phyloP scores from a whole-genome alignment of 1,140 invertebrate species.

The Drosophila sproati region DNA sequence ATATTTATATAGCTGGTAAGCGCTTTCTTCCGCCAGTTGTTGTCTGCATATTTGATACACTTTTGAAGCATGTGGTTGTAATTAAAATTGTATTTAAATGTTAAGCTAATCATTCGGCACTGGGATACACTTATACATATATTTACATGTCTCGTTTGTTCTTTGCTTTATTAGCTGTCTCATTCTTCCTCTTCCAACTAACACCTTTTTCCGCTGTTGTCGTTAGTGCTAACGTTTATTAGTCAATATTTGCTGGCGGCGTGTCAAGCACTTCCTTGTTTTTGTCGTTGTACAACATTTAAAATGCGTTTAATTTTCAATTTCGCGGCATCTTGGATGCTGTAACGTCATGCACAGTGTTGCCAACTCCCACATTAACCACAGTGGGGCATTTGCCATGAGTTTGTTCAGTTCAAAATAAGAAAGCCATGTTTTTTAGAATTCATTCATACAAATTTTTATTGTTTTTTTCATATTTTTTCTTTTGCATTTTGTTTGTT shows the following conservation, averaged over 20 bases:
- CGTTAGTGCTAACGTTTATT: slow-evolving; percentile 25
- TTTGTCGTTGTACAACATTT: slow-evolving; percentile 9
- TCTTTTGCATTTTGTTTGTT: slow-evolving; percentile 60
- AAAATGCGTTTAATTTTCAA: not conserved
- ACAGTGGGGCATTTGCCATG: not conserved
- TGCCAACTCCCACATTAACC: slow-evolving; percentile 5
- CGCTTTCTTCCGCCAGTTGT: slow-evolving; percentile 1
- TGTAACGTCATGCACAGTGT: not conserved
- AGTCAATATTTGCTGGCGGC: slow-evolving; percentile 23
- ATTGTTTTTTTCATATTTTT: slow-evolving; percentile 71
- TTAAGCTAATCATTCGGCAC: slow-evolving; percentile 2
- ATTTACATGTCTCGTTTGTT: too few relatives aligned
- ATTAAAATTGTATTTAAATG: slow-evolving; percentile 58
- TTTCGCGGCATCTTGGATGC: not conserved
- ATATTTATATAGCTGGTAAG: not conserved
- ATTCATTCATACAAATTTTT: slow-evolving; percentile 82
- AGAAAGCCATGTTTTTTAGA: slow-evolving; percentile 61
- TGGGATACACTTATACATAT: not conserved
- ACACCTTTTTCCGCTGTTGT: not conserved
- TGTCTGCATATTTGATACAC: slow-evolving; percentile 9
- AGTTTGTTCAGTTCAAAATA: slow-evolving; percentile 28
- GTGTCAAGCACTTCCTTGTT: slow-evolving; percentile 24
- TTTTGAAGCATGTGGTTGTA: slow-evolving; percentile 23
- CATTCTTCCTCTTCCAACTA: not conserved
- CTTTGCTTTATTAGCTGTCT: too few relatives aligned